A percentile compares a stretch with the other conserved stretches of the same genome.
Evolutionary conservation across 2,113 vertebrate species (phyloP).

Genomic region (Narcine bancroftii): DNA sequence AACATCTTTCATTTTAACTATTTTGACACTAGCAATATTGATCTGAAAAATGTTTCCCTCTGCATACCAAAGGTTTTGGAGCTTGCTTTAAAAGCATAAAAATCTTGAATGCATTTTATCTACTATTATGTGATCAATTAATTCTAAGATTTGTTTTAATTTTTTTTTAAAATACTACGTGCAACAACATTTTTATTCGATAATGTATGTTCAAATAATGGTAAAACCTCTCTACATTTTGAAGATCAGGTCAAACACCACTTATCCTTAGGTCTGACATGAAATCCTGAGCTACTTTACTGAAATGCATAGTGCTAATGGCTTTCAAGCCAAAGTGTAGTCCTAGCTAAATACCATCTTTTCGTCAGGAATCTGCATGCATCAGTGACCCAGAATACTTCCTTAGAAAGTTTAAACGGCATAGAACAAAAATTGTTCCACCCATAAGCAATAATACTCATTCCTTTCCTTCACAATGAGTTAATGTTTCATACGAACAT

Average conservation of each 20-base stretch:
- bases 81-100: neutral
- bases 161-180: neutral
- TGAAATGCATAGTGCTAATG: neutral
- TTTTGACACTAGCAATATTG: conserved; percentile 25
- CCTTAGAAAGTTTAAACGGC: conserved; percentile 8
- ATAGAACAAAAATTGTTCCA: neutral
- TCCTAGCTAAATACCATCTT: conserved; percentile 3
- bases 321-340: neutral
- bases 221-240: neutral
- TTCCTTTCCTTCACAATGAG: neutral
- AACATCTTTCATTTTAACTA: conserved; percentile 47
- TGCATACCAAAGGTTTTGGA: neutral
- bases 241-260: neutral
- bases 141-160: neutral
- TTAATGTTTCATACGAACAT: conserved; percentile 13
- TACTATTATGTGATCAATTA: neutral
- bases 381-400: conserved; percentile 32
- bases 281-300: neutral
- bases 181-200: too few relatives aligned
- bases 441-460: neutral
- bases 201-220: neutral
- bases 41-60: neutral
- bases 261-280: neutral
- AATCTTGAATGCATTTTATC: conserved; percentile 6
- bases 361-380: neutral